phyloP scores from a whole-genome alignment of 2,888 invertebrate species.

The Drosophila picticornis region DNA sequence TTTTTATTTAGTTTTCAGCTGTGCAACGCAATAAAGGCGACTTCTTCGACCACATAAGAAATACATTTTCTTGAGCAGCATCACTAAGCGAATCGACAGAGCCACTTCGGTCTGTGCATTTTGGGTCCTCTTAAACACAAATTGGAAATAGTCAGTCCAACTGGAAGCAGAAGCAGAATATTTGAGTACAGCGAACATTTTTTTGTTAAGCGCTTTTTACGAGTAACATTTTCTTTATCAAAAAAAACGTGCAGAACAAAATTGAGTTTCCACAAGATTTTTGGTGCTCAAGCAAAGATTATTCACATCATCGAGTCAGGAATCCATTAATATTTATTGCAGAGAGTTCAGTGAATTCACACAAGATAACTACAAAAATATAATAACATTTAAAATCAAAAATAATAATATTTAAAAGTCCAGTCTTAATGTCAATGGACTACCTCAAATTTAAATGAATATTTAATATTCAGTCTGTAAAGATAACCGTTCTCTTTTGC shows the following conservation, averaged over 20 bases:
- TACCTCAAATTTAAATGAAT: not conserved
- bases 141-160: too few relatives aligned
- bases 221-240: too few relatives aligned
- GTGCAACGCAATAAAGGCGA: not conserved
- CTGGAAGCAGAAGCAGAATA: too few relatives aligned
- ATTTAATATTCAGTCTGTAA: not conserved
- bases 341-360: too few relatives aligned
- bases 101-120: too few relatives aligned
- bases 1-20: not conserved
- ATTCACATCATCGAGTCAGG: not conserved
- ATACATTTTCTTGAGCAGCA: not conserved
- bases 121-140: too few relatives aligned
- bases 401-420: not conserved
- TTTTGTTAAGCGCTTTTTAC: too few relatives aligned
- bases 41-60: not conserved
- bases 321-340: not conserved
- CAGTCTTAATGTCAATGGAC: not conserved
- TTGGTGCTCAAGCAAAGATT: not conserved
- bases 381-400: not conserved
- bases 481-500: not conserved
- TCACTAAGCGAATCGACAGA: not conserved
- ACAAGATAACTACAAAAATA: too few relatives aligned
- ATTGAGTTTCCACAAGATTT: not conserved
- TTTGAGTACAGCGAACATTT: too few relatives aligned
- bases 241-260: too few relatives aligned